Conservation (phyloP, 2,888 invertebrate genomes). For the Fragum fragum region DNA sequence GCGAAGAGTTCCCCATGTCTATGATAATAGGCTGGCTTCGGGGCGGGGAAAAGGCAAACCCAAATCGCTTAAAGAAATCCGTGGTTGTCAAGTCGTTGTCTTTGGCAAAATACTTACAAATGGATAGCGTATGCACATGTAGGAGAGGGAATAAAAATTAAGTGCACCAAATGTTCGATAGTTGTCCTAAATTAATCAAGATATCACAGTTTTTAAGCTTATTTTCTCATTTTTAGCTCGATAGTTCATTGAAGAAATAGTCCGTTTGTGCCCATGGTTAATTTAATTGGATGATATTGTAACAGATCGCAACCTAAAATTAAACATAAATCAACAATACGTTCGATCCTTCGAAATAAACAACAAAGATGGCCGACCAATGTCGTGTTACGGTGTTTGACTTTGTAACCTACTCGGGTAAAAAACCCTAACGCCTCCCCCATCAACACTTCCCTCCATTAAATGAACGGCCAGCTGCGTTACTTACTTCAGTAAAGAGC, state of each 20-base stretch:
- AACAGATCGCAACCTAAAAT: not conserved
- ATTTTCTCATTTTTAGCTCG: not conserved
- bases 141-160: not conserved
- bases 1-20: constrained; percentile 74
- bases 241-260: not conserved
- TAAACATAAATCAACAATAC: constrained; percentile 29
- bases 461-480: no score
- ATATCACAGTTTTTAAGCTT: not conserved
- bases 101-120: not conserved
- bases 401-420: not conserved
- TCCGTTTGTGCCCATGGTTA: not conserved
- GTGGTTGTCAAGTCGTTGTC: constrained; percentile 48
- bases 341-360: constrained; percentile 53
- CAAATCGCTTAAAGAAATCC: constrained; percentile 67
- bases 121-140: not conserved
- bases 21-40: constrained; percentile 64
- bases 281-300: not conserved
- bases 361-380: constrained; percentile 68
- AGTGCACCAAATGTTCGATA: not conserved
- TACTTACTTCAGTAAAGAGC: no score
- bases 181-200: not conserved
- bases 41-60: constrained; percentile 66
- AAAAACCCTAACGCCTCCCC: not conserved
- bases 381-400: constrained; percentile 55
- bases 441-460: no score